Base-by-base conservation (phyloP, 1,140 invertebrate genomes). In the Eriocheir sinensis region DNA sequence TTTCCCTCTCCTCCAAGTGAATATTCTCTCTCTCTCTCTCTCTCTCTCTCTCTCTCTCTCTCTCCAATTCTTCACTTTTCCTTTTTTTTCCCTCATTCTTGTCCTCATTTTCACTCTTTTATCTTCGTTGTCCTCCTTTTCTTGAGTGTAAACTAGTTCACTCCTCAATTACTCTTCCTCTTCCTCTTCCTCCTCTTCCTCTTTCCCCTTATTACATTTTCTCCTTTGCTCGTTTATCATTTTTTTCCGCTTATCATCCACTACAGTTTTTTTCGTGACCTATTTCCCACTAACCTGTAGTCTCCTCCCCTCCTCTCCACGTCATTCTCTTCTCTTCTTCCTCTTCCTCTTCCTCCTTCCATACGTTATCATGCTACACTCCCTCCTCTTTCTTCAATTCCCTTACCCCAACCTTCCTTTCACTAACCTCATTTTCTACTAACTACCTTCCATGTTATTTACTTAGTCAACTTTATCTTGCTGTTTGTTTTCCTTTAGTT, bases 41-140 rank as follows among this genome's bases (percentile, higher is more conserved):
- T 88, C 32, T 88, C 36, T 88, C 86, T 89, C 36, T 41, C 86
- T 41, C 6, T 44, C 86, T 41, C 36, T 41, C 86, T 89, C 36
- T 41, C 86, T 48, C 15, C 41, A 34, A 17, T 3, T 41, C 38
- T 30, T 3, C 41, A 12, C 27, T 17, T 41, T 34, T 86, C 34
- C 15, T 34, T 38, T 21, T 53, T n/a, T n/a, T n/a, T n/a, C 79
- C 32, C 79, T 80, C 79, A n/a, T 9, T 9, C 9, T 3, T 32
- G 27, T 32, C 32, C 2, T 32, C 9, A n/a, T 32, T 3, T 2
- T 80, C 79, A 8, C 12, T 15, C 8, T 0, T 8, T 34, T 81
- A 15, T 0, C 32, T 86, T 2, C 21, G 3, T 34, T 34, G 8
- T 32, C 0, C 0, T 86, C 30, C n/a, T n/a, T n/a, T n/a, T n/a